Base-by-base conservation (phyloP, 2,113 vertebrate genomes). In the Rhinoderma darwinii region DNA sequence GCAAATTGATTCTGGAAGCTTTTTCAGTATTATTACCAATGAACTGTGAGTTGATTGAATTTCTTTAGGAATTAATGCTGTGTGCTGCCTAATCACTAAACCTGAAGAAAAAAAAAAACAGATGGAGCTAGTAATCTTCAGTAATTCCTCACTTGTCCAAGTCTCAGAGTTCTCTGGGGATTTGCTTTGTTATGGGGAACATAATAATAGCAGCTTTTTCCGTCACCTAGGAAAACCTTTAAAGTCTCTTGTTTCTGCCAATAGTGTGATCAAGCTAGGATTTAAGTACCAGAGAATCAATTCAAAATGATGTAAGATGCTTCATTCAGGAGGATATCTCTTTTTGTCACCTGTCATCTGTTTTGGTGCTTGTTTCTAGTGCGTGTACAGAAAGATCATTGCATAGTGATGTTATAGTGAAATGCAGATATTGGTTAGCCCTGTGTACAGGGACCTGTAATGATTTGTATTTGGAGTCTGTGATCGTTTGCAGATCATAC, bases 121-220 rank as follows among this genome's bases (percentile, higher is more conserved):
- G 88, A 90, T 86, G 86, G 54, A 88, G 83, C 73, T 17, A 83
- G 84, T 88, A 87, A 90, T 90, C 59, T 89, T 54, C 15, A 86
- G 18, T 88, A 90, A 90, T 89, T 88, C 82, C 81, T 91, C 88
- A 88, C 84, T 89, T 89, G 80, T 87, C 81, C 87, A 90, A 89
- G 75, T 89, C 59, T 78, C 83, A 75, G 63, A 89, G 81, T 56
- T 79, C 86, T 78, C 77, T 22, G 54, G 68, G 89, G 73, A 89
- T 89, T 89, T 88, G 30, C 68, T 88, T 80, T 88, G 89, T 91
- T 88, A 88, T 87, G 79, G 22, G 39, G 66, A 66, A 66, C 68
- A 72, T 39, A 82, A 72, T 72, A 68, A 50, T 68, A 51, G 68
- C 81, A 82, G n/a, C 4, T 61, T 63, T 61, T 56, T 32, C 14